Percentiles rank a stretch among this genome's conserved stretches.
These are phyloP conservation scores for Phenganax marumi DNA, from an alignment of 92 coral and sea anemone genomes.

Conservation along the genomic window DNA sequence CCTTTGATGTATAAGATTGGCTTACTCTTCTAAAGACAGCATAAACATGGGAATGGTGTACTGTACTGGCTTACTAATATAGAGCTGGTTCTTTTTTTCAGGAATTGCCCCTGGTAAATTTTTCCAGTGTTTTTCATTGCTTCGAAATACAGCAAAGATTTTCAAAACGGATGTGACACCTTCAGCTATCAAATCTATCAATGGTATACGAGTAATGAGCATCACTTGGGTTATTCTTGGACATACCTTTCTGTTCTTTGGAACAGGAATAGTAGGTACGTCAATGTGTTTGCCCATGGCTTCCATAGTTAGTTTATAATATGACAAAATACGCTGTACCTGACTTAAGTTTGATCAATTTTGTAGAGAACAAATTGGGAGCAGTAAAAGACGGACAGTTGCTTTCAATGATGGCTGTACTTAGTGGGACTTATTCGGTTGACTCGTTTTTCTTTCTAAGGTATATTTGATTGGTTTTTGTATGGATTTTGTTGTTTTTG, in stretches of 20 bases:
- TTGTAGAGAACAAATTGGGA: slow-evolving; percentile 21
- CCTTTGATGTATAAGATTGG: no score
- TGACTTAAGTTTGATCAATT: neutral
- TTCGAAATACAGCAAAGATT: slow-evolving; percentile 55
- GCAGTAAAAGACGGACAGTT: neutral
- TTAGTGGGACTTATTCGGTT: slow-evolving; percentile 77
- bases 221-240: slow-evolving; percentile 66
- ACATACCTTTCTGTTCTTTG: slow-evolving; percentile 41
- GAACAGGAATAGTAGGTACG: neutral
- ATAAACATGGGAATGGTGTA: neutral
- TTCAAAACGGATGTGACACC: slow-evolving; percentile 57
- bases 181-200: slow-evolving; percentile 56
- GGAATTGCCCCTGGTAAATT: slow-evolving; percentile 34
- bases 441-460: slow-evolving; percentile 94
- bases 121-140: slow-evolving; percentile 54
- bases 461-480: slow-evolving; percentile 34
- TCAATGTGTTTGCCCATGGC: no score
- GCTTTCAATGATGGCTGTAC: slow-evolving; percentile 47
- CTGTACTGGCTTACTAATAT: neutral
- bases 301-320: neutral
- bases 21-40: neutral
- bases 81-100: neutral
- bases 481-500: neutral
- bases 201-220: slow-evolving; percentile 62
- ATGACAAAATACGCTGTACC: neutral